phyloP scores from a whole-genome alignment of 2,797 vertebrate species.

The Natrix natrix region DNA sequence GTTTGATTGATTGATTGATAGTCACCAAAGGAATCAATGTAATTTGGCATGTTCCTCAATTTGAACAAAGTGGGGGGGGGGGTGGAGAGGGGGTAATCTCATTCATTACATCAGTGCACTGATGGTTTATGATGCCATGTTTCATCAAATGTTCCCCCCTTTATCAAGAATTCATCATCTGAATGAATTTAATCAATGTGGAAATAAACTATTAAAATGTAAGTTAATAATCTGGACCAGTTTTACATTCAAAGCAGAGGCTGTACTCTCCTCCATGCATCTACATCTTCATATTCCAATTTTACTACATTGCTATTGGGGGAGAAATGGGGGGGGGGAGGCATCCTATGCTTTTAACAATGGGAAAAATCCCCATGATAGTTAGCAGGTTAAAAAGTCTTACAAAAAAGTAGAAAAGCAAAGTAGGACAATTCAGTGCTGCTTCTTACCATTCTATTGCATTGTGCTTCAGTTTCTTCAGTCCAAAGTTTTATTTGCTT shows the following conservation, averaged over 20 bases:
- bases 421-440: background rate
- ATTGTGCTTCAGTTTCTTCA: background rate
- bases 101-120: background rate
- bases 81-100: background rate
- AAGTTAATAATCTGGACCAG: background rate
- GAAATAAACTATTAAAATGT: background rate
- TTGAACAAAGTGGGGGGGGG: background rate
- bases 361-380: background rate
- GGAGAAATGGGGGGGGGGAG: too few species aligned
- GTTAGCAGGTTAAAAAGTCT: background rate
- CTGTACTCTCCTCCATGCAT: background rate
- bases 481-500: background rate
- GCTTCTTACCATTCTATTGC: background rate
- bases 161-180: background rate
- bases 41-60: background rate
- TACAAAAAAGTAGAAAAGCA: too few species aligned
- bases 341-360: background rate
- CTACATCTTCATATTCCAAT: background rate
- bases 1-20: background rate
- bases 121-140: background rate
- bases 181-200: background rate
- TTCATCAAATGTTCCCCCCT: background rate
- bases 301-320: background rate
- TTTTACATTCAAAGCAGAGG: background rate
- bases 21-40: background rate